Percentiles rank a stretch among this genome's conserved stretches.
Evolutionary conservation across 2,888 invertebrate genomes (phyloP).

Genomic region (Psylliodes chrysocephalus): DNA sequence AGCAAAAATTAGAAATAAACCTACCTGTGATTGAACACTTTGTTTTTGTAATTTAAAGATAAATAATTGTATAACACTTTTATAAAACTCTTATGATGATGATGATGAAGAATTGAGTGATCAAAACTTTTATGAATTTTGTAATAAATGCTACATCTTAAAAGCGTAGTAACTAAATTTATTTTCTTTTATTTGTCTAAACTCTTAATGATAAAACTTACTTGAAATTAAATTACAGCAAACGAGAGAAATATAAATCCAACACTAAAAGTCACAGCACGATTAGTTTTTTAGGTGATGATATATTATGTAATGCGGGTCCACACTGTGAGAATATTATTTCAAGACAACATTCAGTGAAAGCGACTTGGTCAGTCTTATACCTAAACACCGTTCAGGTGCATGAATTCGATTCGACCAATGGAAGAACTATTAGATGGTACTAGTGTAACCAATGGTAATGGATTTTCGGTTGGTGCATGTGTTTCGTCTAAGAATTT

Average conservation of each 20-base stretch:
- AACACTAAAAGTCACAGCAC: conserved; percentile 26
- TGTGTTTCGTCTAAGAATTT: conserved; percentile 12
- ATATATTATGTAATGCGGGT: not conserved
- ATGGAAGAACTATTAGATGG: conserved; percentile 34
- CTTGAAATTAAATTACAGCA: no score
- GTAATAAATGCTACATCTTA: no score
- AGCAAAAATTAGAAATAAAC: no score
- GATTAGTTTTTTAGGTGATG: not conserved
- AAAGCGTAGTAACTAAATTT: no score
- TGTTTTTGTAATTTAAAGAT: no score
- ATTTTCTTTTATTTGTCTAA: no score
- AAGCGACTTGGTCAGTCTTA: conserved; percentile 45
- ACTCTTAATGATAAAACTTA: no score
- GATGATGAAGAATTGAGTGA: no score
- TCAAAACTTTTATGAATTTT: no score
- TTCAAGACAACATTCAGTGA: conserved; percentile 39
- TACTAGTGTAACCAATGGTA: conserved; percentile 42
- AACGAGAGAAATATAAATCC: conserved; percentile 12
- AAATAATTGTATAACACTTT: no score
- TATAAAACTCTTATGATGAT: no score
- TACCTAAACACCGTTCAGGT: conserved; percentile 50
- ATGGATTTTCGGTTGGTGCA: not conserved
- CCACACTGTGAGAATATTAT: conserved; percentile 26
- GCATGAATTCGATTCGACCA: conserved; percentile 44
- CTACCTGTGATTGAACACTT: no score